Evolutionary conservation across 2,113 vertebrate genomes (phyloP), one percentile per base, ranked within the genome.

Genomic region (Channa maculata): DNA sequence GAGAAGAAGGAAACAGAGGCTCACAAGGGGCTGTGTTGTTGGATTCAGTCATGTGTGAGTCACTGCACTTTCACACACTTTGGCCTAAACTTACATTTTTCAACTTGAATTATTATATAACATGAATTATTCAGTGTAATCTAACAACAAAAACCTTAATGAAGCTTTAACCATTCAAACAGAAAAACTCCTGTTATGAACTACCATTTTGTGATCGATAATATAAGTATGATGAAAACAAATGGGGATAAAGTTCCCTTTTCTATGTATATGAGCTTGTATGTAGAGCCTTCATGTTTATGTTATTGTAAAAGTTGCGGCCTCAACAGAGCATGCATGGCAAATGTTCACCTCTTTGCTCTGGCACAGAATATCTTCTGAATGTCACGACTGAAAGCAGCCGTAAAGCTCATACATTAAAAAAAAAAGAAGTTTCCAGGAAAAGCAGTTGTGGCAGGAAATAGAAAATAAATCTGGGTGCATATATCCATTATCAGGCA

Each of bases 391-490:
- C 75, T 86, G 77, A 89, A 88, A 84, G 77, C 53, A 77, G 69
- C 59, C 75, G 71, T 74, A 84, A 89, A 80, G 86, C 83, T 82
- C 75, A 81, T 75, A 86, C 79, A 82, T 79, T 60, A 69, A 76
- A 84, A 69, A 76, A 84, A 80, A 86, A 70, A 75, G 44, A 87
- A 71, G 66, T 89, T 90, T 80, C 75, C 74, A 69, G 67, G 84
- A 82, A 86, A 87, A 84, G 84, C 75, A 89, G 82, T 86, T 85
- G 90, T 85, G 77, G 68, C 68, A 85, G 79, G 85, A 91, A 92
- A 91, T 89, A 91, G 86, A 89, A 91, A 93, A 91, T 85, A 89
- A 91, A 92, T 91, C 86, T 83, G 77, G 84, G 86, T 88, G 87
- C 85, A 91, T 88, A 91, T 91, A 88, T 86, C 88, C 86, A 87